Percentiles rank a stretch among this genome's conserved stretches.
phyloP scores from a whole-genome alignment of 2,797 vertebrate genomes.

The Hylomyscus alleni region DNA sequence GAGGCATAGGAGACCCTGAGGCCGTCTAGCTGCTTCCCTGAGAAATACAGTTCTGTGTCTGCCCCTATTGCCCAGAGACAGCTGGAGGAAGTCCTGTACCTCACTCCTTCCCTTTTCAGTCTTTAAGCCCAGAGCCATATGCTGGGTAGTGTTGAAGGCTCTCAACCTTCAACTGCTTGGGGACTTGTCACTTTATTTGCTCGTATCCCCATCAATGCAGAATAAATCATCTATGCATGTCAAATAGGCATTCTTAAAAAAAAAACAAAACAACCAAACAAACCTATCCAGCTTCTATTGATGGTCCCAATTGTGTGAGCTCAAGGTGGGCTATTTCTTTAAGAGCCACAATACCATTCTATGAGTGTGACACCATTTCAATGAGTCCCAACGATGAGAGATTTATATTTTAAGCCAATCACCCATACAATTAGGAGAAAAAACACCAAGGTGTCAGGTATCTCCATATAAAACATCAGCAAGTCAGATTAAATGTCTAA shows the following conservation, averaged over 20 bases:
- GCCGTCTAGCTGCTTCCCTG: fast-evolving
- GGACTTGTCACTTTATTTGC: not conserved
- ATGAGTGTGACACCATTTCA: conserved; percentile 75
- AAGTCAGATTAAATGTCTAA: conserved; percentile 84
- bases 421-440: conserved; percentile 79
- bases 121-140: not conserved
- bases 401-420: conserved; percentile 82
- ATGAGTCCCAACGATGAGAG: conserved; percentile 75
- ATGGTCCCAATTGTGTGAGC: conserved; percentile 60
- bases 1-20: not conserved
- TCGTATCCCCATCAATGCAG: fast-evolving
- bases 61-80: not conserved
- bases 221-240: not conserved
- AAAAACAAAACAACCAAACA: no score
- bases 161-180: not conserved
- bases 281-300: not conserved
- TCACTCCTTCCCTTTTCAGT: not conserved
- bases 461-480: conserved; percentile 84
- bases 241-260: not conserved
- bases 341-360: conserved; percentile 79
- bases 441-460: conserved; percentile 59
- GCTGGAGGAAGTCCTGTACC: not conserved
- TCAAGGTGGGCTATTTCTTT: conserved; percentile 73
- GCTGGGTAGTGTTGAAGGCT: not conserved
- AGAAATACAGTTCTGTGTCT: not conserved